Conservation (phyloP, 2,888 invertebrate genomes). For the Heliconius aoede region DNA sequence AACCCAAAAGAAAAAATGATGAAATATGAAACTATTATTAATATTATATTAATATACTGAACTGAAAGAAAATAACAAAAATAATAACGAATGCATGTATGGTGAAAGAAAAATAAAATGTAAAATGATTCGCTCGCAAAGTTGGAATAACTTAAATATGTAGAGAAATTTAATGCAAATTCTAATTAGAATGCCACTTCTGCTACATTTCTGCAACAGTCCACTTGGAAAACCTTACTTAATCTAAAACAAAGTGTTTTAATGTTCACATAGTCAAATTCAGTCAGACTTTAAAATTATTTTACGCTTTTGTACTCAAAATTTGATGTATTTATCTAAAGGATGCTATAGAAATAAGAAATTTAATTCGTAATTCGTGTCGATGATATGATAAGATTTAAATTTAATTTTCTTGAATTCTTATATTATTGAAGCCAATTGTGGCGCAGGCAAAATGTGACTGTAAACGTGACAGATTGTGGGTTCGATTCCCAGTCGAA, state of each 20-base stretch:
- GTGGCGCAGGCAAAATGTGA: no score
- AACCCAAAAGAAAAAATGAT: neutral
- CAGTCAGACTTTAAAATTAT: conserved; percentile 42
- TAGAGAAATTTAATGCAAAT: conserved; percentile 47
- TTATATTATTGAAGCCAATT: neutral
- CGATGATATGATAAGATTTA: neutral
- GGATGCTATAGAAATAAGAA: neutral
- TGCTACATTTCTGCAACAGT: conserved; percentile 44
- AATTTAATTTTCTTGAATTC: neutral
- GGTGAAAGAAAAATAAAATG: conserved; percentile 37
- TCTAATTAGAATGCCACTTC: conserved; percentile 49
- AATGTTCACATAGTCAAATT: conserved; percentile 45
- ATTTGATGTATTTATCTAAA: conserved; percentile 4
- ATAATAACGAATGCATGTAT: conserved; percentile 11
- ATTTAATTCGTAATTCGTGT: conserved; percentile 1
- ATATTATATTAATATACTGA: neutral
- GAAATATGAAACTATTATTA: neutral
- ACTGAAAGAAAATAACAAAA: conserved; percentile 4
- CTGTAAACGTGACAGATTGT: no score
- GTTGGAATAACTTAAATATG: conserved; percentile 45
- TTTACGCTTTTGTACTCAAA: conserved; percentile 14
- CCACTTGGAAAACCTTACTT: conserved; percentile 47
- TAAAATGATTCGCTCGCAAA: conserved; percentile 32
- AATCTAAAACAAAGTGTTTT: conserved; percentile 46
- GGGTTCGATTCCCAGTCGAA: no score